A percentile compares a stretch with the other conserved stretches of the same genome.
Evolutionary conservation across 2,113 vertebrate genomes (phyloP).

Genomic region (Myanophis thanlyinensis): DNA sequence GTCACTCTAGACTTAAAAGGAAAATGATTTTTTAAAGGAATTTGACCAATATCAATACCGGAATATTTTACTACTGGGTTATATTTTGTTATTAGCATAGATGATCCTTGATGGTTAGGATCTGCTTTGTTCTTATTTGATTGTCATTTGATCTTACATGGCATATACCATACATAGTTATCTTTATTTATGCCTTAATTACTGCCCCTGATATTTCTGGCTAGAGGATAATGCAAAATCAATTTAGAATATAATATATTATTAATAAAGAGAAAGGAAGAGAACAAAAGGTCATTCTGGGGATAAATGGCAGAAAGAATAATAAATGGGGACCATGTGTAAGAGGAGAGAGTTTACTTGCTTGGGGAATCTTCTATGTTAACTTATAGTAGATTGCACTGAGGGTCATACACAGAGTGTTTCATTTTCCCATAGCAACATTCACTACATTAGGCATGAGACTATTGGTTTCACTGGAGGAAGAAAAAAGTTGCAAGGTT

Average conservation of each 20-base stretch:
- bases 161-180: not conserved
- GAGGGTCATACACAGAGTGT: not conserved
- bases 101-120: not conserved
- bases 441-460: not conserved
- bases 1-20: not conserved
- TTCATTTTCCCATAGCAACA: not conserved
- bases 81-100: not conserved
- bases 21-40: too few relatives aligned
- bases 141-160: not conserved
- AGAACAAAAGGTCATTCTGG: not conserved
- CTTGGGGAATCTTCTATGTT: not conserved
- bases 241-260: not conserved
- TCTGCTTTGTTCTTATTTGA: not conserved
- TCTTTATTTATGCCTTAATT: not conserved
- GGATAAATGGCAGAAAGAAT: not conserved
- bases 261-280: not conserved
- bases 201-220: not conserved
- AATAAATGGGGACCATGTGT: not conserved
- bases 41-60: not conserved
- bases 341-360: not conserved
- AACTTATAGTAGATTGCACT: not conserved
- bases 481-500: not conserved
- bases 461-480: not conserved
- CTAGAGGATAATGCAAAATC: not conserved
- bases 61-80: not conserved